Base-by-base conservation (phyloP, 2,113 vertebrate genomes). In the Pontoporia blainvillei region DNA sequence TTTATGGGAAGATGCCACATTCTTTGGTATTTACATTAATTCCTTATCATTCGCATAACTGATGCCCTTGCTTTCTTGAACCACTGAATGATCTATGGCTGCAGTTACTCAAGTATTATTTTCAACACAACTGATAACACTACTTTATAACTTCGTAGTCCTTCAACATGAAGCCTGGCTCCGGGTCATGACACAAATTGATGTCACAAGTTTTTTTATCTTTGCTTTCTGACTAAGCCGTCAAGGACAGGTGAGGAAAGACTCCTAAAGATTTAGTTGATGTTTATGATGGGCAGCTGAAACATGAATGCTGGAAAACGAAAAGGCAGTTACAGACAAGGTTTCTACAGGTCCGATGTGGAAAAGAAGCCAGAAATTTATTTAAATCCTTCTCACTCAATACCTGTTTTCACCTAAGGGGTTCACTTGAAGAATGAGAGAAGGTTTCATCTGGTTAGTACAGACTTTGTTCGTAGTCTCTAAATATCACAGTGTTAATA, bases 221-320 rank as follows among this genome's bases (percentile, higher is more conserved):
- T 97, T 85, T 94, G 85, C 23, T 95, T 95, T 92, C 89, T 97
- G 95, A 95, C 59, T 82, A 72, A 92, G 87, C 54, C 54, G 49
- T 94, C 86, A 97, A 96, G 91, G 86, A 75, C 78, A 94, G 46
- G 91, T 95, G 78, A 89, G 31, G 96, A 96, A 96, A 93, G 96
- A 94, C 34, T 89, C 18, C 23, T 78, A 31, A 86, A 91, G 54
- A 79, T 89, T 96, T 62, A 62, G 57, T 64, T 96, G 86, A 91
- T 73, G 25, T 86, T 92, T 95, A 31, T 78, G 59, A 97, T 91
- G 78, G 84, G 41, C 64, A 90, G 25, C 21, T 69, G 75, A 97
- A 92, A 93, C 69, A 46, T 25, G 20, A 59, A 54, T 73, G 46
- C 36, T 93, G 61, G 85, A 78, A 96, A 97, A 69, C 36, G 15